phyloP scores from a whole-genome alignment of 2,113 vertebrate species.

The Tachysurus fulvidraco region DNA sequence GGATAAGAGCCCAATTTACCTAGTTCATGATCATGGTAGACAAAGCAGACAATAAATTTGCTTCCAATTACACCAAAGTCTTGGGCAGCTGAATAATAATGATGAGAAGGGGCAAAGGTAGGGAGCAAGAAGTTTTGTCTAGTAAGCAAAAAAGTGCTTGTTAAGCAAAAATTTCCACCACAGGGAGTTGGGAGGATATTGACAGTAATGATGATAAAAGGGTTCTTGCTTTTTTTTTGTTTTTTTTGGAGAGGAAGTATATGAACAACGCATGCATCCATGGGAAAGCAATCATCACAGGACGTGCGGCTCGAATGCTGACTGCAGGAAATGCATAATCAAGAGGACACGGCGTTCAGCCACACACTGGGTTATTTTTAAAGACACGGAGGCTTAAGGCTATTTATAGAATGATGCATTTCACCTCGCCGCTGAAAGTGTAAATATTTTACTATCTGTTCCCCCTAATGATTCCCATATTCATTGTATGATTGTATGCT shows the following conservation, averaged over 20 bases:
- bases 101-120: not conserved
- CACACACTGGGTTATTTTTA: constrained; percentile 23
- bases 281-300: constrained; percentile 13
- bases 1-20: not conserved
- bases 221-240: not conserved
- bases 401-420: constrained; percentile 34
- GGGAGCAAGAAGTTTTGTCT: not conserved
- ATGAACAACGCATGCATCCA: not conserved
- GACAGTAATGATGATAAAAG: constrained; percentile 13
- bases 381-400: not conserved
- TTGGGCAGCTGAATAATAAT: not conserved
- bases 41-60: not conserved
- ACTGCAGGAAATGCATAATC: constrained; percentile 21
- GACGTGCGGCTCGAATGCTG: not conserved
- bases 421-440: not conserved
- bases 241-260: not conserved
- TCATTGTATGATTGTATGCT: not conserved
- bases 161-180: not conserved
- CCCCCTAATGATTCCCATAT: not conserved
- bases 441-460: constrained; percentile 25
- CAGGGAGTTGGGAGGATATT: not conserved
- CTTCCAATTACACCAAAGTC: not conserved
- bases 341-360: not conserved
- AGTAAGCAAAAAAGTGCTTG: not conserved
- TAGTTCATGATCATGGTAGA: not conserved